A percentile compares a stretch with the other conserved stretches of the same genome.
phyloP scores from a whole-genome alignment of 2,797 vertebrate species.

The Lacerta bilineata region DNA sequence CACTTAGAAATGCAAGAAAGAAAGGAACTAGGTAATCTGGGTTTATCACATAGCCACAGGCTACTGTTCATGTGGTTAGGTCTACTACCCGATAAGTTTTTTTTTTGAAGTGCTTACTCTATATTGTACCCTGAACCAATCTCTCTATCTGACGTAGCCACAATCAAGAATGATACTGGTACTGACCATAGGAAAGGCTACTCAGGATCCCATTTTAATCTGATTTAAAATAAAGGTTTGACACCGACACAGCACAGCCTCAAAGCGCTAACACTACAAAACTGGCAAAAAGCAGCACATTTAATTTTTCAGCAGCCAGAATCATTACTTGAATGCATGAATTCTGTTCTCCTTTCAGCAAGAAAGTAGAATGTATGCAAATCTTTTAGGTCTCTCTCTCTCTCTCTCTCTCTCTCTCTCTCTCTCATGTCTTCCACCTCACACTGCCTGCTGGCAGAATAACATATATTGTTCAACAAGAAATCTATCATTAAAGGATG shows the following conservation, averaged over 20 bases:
- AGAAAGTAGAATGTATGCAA: not conserved
- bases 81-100: too few relatives aligned
- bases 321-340: not conserved
- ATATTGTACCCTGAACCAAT: not conserved
- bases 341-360: too few relatives aligned
- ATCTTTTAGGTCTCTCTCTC: not conserved
- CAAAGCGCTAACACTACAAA: too few relatives aligned
- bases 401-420: too few relatives aligned
- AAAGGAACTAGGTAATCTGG: too few relatives aligned
- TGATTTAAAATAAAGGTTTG: not conserved
- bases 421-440: not conserved
- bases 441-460: not conserved
- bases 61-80: too few relatives aligned
- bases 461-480: not conserved
- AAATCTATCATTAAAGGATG: constrained; percentile 1
- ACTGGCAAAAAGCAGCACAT: too few relatives aligned
- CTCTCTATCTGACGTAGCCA: not conserved
- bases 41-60: too few relatives aligned
- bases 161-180: not conserved
- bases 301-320: not conserved
- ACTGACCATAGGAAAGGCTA: not conserved
- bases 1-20: too few relatives aligned
- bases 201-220: not conserved
- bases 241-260: not conserved
- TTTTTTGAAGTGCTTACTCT: too few relatives aligned